Evolutionary conservation across 2,797 vertebrate genomes (phyloP), one percentile per base, ranked within the genome.

Genomic region (Threskiornis aethiopicus): DNA sequence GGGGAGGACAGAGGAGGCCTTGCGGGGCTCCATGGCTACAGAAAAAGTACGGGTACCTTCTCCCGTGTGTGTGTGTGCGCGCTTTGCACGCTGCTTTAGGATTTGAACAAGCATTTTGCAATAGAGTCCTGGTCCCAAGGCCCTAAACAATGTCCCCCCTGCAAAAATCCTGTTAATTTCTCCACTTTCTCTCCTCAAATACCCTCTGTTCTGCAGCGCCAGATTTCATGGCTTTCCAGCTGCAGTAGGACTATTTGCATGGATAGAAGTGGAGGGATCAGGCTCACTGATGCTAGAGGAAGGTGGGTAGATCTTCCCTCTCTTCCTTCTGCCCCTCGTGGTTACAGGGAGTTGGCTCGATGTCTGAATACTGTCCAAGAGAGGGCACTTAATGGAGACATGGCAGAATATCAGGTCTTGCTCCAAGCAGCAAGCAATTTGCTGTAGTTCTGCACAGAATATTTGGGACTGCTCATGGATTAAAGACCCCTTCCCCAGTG

Each of bases 201-300:
- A 67, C 90, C 76, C 77, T 86, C 76, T 86, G 90, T 84, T 86
- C 90, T 94, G 87, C 91, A 90, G 95, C 13, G 11, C 93, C 87
- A 62, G 44, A 29, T 93, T 92, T 92, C 89, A 87, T 73, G 93
- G 6, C 91, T 89, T 93, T 37, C 90, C 92, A 33, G 80, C 81
- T 71, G 91, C 83, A 21, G 67, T 87, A 91, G 91, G 91, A 89
- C 82, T 80, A 6, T 88, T 93, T 90, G 84, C 80, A 35, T 84
- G 93, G 95, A 65, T 92, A 95, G 73, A 95, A 89, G 89, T 89
- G 93, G 92, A 94, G 81, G 84, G 85, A 64, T 93, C 66, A 52
- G 95, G 89, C 73, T 93, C 69, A 42, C 87, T 92, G 77, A 13
- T 95, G 90, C 94, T 94, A 84, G 88, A 88, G 90, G 93, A 90